phyloP scores from a whole-genome alignment of 2,797 vertebrate species.

The Fistularia commersonii region DNA sequence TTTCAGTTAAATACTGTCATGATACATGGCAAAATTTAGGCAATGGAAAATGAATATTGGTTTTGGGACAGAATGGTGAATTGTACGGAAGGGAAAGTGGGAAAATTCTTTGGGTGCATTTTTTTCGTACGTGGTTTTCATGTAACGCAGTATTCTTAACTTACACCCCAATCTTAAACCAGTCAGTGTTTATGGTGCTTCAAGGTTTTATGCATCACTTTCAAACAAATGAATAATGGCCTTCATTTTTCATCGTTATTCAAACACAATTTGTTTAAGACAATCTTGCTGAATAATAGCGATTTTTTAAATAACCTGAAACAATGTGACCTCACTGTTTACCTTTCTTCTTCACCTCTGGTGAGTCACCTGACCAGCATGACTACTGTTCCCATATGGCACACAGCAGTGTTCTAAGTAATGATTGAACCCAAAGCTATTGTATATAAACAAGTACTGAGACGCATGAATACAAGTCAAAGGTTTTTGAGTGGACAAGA shows the following conservation, averaged over 20 bases:
- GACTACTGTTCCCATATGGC: conserved; percentile 64
- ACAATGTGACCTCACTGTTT: conserved; percentile 40
- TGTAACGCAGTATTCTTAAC: too few relatives aligned
- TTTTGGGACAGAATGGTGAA: not conserved
- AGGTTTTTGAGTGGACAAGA: not conserved
- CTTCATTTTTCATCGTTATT: too few relatives aligned
- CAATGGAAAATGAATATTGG: not conserved
- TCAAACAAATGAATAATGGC: too few relatives aligned
- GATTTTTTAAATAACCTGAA: conserved; percentile 11
- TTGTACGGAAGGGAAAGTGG: not conserved
- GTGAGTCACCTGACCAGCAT: conserved; percentile 47
- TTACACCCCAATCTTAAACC: too few relatives aligned
- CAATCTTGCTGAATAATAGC: too few relatives aligned
- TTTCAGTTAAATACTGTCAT: not conserved
- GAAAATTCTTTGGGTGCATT: too few relatives aligned
- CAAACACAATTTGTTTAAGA: too few relatives aligned
- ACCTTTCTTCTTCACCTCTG: conserved; percentile 50
- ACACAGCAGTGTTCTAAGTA: conserved; percentile 21
- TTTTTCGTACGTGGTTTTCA: too few relatives aligned
- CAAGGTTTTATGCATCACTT: too few relatives aligned
- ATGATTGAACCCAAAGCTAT: conserved; percentile 27
- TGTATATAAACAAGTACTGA: not conserved
- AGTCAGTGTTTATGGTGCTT: too few relatives aligned
- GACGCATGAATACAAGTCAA: conserved; percentile 5
- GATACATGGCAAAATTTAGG: not conserved